Evolutionary conservation across 2,888 invertebrate genomes (phyloP), one percentile per base, ranked within the genome.

Genomic region (Spodoptera exigua): DNA sequence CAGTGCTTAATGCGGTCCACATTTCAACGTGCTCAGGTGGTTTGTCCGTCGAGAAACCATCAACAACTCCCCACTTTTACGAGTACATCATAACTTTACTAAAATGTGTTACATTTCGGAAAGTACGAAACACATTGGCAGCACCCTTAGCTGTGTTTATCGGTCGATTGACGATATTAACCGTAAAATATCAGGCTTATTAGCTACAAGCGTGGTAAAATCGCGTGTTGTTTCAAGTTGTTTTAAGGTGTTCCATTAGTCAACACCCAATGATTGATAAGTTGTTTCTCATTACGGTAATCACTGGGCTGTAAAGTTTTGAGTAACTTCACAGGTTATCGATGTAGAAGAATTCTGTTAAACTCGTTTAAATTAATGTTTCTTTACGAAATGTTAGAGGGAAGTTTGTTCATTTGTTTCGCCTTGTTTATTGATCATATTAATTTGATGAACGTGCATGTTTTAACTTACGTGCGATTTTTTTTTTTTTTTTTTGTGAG

Each of bases 11-110:
- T 83, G 76, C 53, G 64, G 71, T 70, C 81, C 77, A 83, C 81
- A 81, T 79, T 77, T 84, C 81, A 76, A 74, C 68, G 70, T 72
- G 79, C 84, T 77, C 84, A 85, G 85, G 85, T 85, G 84, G 70
- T 73, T 63, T 45, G 58, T 68, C 70, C 72, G 70, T 70, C 59
- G 72, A 63, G 67, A 35, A 60, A 53, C 68, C 78, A 83, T 81
- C 80, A 83, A 79, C 76, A 82, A 81, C 81, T 66, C 70, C 52
- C 61, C 70, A 78, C 72, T 78, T 81, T 81, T 76, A 72, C 66
- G 70, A 69, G 61, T 51, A 59, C 67, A 52, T 76, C 78, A 75
- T 79, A 80, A 84, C 63, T 83, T 78, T 49, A 47, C 21, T 52
- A 68, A 73, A 71, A 69, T 67, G 68, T 70, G 61, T 72, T 61